These are phyloP conservation scores for Ochotona princeps DNA, from an alignment of 2,113 vertebrate genomes.

Conservation along the genomic window DNA sequence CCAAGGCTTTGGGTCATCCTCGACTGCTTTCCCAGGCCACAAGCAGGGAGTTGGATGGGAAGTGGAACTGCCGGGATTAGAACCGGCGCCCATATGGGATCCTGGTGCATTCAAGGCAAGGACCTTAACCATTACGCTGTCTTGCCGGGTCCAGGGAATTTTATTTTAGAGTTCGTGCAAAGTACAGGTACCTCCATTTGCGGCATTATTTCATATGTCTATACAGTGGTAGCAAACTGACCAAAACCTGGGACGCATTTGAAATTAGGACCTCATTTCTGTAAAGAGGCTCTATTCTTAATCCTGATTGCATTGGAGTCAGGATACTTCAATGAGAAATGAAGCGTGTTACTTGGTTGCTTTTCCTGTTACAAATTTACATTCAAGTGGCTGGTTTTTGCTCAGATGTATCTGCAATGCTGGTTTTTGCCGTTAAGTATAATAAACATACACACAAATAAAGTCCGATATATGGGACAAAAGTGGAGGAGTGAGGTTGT, in stretches of 20 bases:
- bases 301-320: not conserved
- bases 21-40: too few species aligned
- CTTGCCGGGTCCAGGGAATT: not conserved
- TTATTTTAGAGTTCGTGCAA: slow-evolving; percentile 26
- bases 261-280: slow-evolving; percentile 24
- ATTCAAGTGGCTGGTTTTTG: slow-evolving; percentile 1
- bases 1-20: too few species aligned
- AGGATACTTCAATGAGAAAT: not conserved
- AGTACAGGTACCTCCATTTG: not conserved
- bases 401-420: not conserved
- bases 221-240: not conserved
- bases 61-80: too few species aligned
- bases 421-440: not conserved
- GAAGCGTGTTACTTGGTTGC: not conserved
- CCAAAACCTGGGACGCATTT: slow-evolving; percentile 5
- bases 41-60: too few species aligned
- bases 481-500: not conserved
- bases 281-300: not conserved
- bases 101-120: too few species aligned
- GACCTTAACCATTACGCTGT: too few species aligned
- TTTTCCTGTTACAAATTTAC: not conserved
- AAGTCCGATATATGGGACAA: not conserved
- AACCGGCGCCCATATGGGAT: too few species aligned
- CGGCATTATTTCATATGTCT: not conserved
- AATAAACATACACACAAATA: not conserved